phyloP scores from a whole-genome alignment of 1,140 invertebrate genomes.

The Drosophila carrolli region DNA sequence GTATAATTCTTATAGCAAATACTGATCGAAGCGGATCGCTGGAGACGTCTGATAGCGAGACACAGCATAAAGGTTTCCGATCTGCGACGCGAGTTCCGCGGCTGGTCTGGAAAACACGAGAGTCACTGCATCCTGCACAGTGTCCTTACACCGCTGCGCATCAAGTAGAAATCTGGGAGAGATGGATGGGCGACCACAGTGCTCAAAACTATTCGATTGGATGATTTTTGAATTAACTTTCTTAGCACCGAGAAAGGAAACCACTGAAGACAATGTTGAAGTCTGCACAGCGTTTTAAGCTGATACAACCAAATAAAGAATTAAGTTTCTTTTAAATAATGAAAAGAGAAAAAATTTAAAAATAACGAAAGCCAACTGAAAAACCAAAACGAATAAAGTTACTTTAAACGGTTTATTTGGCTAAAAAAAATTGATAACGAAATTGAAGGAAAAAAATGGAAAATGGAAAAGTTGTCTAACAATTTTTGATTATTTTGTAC shows the following conservation, averaged over 20 bases:
- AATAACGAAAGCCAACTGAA: slow-evolving; percentile 37
- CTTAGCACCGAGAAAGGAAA: slow-evolving; percentile 47
- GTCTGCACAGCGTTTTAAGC: slow-evolving; percentile 79
- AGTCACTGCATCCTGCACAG: slow-evolving; percentile 83
- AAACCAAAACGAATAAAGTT: slow-evolving; percentile 51
- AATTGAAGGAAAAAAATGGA: slow-evolving; percentile 46
- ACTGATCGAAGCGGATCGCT: slow-evolving; percentile 82
- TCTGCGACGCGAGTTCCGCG: slow-evolving; percentile 80
- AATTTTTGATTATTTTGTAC: slow-evolving; percentile 65
- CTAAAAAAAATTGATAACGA: slow-evolving; percentile 25
- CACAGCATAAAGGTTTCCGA: slow-evolving; percentile 78
- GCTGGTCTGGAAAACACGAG: slow-evolving; percentile 84
- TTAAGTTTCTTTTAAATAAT: slow-evolving; percentile 63
- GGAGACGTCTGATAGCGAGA: slow-evolving; percentile 76
- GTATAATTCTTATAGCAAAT: slow-evolving; percentile 79
- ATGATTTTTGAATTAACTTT: slow-evolving; percentile 50
- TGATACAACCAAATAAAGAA: slow-evolving; percentile 68
- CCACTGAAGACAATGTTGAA: slow-evolving; percentile 58
- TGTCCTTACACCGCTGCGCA: slow-evolving; percentile 79
- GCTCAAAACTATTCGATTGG: slow-evolving; percentile 68
- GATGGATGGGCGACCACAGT: slow-evolving; percentile 34
- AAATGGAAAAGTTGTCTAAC: slow-evolving; percentile 61
- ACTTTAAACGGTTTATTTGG: slow-evolving; percentile 38
- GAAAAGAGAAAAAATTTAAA: slow-evolving; percentile 22
- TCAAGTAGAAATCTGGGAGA: slow-evolving; percentile 61